These are phyloP conservation scores for Allacma fusca DNA, from an alignment of 2,888 invertebrate species.

Conservation along the genomic window DNA sequence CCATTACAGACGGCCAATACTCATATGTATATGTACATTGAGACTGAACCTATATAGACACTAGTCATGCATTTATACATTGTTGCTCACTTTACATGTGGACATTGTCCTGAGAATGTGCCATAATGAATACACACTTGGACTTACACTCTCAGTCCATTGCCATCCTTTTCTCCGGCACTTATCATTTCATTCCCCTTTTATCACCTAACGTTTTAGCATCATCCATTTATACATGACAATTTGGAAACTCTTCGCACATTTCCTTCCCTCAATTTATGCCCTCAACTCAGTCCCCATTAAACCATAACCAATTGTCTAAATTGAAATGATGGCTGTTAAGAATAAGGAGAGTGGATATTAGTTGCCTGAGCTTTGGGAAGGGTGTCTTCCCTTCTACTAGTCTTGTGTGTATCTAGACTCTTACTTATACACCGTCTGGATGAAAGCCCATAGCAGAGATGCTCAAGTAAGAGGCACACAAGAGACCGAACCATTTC, in stretches of 20 bases:
- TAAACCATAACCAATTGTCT: conserved; percentile 28
- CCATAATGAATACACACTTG: not conserved
- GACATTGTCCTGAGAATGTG: too few relatives aligned
- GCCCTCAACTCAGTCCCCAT: not conserved
- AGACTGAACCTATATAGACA: too few relatives aligned
- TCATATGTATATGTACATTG: too few relatives aligned
- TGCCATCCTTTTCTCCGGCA: not conserved
- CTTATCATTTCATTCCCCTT: conserved; percentile 7
- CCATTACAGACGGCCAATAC: too few relatives aligned
- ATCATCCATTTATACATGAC: conserved; percentile 1
- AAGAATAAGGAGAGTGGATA: not conserved
- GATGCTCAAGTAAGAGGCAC: not conserved
- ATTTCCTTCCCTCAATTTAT: not conserved
- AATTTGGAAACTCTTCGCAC: conserved; percentile 5
- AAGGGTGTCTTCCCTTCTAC: too few relatives aligned
- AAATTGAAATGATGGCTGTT: conserved; percentile 19
- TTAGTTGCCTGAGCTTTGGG: not conserved
- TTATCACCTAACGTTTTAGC: conserved; percentile 2
- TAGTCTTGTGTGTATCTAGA: too few relatives aligned
- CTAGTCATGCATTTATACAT: too few relatives aligned
- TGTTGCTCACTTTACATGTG: too few relatives aligned
- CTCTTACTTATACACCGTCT: too few relatives aligned
- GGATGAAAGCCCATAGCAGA: not conserved
- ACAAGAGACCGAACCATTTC: conserved; percentile 31
- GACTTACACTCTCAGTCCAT: not conserved